Conservation (phyloP, 1,140 invertebrate species). For the Platyscapa corneri region DNA sequence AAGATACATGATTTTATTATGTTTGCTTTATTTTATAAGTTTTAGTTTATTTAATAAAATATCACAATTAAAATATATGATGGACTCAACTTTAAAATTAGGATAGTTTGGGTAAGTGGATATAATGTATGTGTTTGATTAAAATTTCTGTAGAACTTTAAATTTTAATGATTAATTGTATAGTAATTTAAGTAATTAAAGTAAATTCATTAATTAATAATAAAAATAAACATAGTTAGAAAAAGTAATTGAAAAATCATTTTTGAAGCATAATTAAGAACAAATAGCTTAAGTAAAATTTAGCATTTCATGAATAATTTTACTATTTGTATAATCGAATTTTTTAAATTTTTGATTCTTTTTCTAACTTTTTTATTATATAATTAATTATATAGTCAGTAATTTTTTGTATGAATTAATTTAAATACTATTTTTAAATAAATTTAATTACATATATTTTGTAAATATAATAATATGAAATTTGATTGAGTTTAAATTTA, state of each 20-base stretch:
- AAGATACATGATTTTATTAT: too few species aligned
- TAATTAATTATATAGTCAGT: background rate
- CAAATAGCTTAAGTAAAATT: background rate
- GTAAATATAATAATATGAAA: conserved; percentile 44
- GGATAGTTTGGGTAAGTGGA: conserved; percentile 12
- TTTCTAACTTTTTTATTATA: background rate
- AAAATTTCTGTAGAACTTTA: background rate
- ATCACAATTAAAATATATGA: background rate
- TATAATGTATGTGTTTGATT: conserved; percentile 20
- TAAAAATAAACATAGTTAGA: conserved; percentile 6
- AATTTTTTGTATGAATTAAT: background rate
- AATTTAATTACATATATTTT: conserved; percentile 24
- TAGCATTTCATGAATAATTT: background rate
- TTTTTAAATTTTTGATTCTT: background rate
- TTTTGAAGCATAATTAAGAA: background rate
- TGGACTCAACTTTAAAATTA: background rate
- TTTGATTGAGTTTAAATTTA: conserved; percentile 26
- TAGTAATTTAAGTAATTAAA: conserved; percentile 31
- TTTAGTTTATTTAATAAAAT: too few species aligned
- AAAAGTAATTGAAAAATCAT: background rate
- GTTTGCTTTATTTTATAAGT: too few species aligned
- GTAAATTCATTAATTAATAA: background rate
- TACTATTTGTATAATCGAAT: background rate
- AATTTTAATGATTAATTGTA: conserved; percentile 23
- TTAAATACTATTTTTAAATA: conserved; percentile 1